Base-by-base conservation (phyloP, 2,797 vertebrate species). In the Melanotaenia pygmaea region DNA sequence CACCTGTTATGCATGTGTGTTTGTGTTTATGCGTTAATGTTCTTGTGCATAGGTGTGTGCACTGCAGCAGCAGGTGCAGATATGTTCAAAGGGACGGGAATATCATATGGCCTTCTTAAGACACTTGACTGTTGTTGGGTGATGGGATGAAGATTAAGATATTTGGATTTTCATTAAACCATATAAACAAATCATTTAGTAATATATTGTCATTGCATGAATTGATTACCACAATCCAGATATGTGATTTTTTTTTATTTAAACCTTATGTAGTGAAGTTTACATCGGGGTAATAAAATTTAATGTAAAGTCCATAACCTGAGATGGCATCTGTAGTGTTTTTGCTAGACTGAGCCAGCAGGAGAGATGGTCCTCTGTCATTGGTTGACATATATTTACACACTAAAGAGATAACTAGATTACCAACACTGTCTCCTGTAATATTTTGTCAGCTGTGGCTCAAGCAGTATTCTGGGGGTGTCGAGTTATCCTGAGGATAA, bases 1-100 rank as follows among this genome's bases (percentile, higher is more conserved):
- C 81, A 83, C 79, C 70, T 88, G 73, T 60, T 71, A 24, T 66
- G 34, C 12, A 5, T 34, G 22, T 43, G 30, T 30, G 20, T 72
- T 13, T 40, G 10, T n/a, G 40, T 58, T 10, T 38, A 28, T 70
- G 59, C 60, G 37, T 59, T 47, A 51, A n/a, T 66, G 37, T 47
- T 43, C 6, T 11, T 40, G 30, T 32, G 7, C 30, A 24, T 72
- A 35, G 30, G 54, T 35, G 32, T 50, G 71, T 74, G 43, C 22
- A 5, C 16, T 13, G 26, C 51, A 26, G 0, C 22, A 54, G 45
- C 81, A 82, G 77, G 65, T 71, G 50, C 28, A 59, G 24, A 24
- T 10, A 56, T 72, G 43, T 37, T 12, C 34, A 59, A 35, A 45
- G 26, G 28, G 1, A 70, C 37, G n/a, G 14, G 26, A 14, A 59